A percentile compares a stretch with the other conserved stretches of the same genome.
Evolutionary conservation across 2,888 invertebrate species (phyloP).

Genomic region (Balanococcus diminutus): DNA sequence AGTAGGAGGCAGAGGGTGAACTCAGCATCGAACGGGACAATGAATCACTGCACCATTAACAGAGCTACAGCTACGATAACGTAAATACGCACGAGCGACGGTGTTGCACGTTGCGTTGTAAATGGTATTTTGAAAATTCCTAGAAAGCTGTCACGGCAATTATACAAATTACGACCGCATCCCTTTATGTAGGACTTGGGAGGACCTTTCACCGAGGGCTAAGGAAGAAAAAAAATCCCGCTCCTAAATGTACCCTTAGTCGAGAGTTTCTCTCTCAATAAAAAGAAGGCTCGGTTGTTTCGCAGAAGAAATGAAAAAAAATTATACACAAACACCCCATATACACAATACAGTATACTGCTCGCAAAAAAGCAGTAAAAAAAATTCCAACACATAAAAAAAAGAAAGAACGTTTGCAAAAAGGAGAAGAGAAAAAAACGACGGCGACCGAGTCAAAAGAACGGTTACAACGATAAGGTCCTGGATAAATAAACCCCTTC

Average conservation of each 20-base stretch:
- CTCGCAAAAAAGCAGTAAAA: too few species aligned
- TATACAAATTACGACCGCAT: conserved; percentile 15
- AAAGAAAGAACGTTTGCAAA: background rate
- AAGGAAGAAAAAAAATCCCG: background rate
- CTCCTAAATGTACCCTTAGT: background rate
- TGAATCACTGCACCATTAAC: background rate
- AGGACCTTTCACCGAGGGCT: background rate
- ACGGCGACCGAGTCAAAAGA: conserved; percentile 11
- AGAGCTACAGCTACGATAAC: background rate
- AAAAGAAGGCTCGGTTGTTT: background rate
- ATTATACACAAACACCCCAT: background rate
- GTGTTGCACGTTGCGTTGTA: background rate
- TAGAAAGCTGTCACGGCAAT: conserved; percentile 12
- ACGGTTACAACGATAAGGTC: conserved; percentile 47
- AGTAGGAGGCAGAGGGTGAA: background rate
- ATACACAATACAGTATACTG: background rate
- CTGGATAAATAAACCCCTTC: conserved; percentile 52
- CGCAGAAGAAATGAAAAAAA: background rate
- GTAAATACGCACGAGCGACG: background rate
- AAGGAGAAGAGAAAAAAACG: conserved; percentile 23
- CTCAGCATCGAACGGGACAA: background rate
- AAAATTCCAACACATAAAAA: conserved; percentile 12
- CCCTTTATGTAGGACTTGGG: background rate
- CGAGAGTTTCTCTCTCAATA: background rate
- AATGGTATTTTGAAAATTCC: background rate